These are phyloP conservation scores for Astyanax mexicanus DNA, from an alignment of 2,797 vertebrate species.

Conservation along the genomic window DNA sequence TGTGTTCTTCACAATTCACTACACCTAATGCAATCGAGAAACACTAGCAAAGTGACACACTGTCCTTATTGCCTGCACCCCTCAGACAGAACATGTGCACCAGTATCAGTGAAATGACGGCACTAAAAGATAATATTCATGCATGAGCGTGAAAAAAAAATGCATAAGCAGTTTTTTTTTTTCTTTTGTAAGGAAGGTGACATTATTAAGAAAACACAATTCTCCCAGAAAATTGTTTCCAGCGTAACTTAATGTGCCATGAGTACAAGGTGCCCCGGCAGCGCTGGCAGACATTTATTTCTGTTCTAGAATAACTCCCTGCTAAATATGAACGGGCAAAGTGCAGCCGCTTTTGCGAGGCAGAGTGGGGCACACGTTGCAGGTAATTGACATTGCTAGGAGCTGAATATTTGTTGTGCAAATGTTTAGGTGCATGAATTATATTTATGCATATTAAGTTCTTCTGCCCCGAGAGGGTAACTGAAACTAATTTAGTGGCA, in stretches of 20 bases:
- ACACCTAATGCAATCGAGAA: slow-evolving; percentile 71
- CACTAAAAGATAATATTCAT: slow-evolving; percentile 72
- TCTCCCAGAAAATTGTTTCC: slow-evolving; percentile 64
- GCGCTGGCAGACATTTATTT: slow-evolving; percentile 35
- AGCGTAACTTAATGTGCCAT: slow-evolving; percentile 58
- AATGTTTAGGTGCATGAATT: slow-evolving; percentile 80
- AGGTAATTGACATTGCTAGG: slow-evolving; percentile 71
- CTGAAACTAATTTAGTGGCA: slow-evolving; percentile 82
- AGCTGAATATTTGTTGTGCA: slow-evolving; percentile 73
- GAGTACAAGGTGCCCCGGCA: slow-evolving; percentile 60
- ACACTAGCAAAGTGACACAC: slow-evolving; percentile 71
- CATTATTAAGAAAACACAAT: slow-evolving; percentile 69
- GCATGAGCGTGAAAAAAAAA: slow-evolving; percentile 64
- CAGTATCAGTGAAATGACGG: slow-evolving; percentile 65
- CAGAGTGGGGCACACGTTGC: slow-evolving; percentile 56
- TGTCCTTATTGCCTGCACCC: slow-evolving; percentile 54
- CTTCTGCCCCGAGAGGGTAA: slow-evolving; percentile 77
- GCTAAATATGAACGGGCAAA: slow-evolving; percentile 52
- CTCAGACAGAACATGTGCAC: slow-evolving; percentile 52
- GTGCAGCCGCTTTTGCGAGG: slow-evolving; percentile 50
- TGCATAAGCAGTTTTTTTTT: slow-evolving; percentile 45
- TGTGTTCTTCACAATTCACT: slow-evolving; percentile 73
- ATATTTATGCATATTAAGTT: slow-evolving; percentile 79
- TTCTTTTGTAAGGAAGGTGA: slow-evolving; percentile 72
- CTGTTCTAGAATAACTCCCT: slow-evolving; percentile 52